Evolutionary conservation across 2,888 invertebrate species (phyloP).

Genomic region (Ernsta delagoae): DNA sequence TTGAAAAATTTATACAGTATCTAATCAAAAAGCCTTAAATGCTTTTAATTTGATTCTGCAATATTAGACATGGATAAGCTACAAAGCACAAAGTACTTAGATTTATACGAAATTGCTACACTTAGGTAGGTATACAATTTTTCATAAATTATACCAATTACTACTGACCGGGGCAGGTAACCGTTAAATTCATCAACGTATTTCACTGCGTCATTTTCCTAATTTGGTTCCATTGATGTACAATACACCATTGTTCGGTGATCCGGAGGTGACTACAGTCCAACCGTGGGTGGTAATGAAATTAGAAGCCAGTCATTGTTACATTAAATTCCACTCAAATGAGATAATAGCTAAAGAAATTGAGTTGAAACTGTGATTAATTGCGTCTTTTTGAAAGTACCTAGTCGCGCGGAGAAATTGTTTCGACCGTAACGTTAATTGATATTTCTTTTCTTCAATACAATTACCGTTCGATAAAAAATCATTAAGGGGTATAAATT

Average conservation of each 20-base stretch:
- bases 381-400: slow-evolving; percentile 47
- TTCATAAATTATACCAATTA: slow-evolving; percentile 32
- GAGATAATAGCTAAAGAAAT: slow-evolving; percentile 55
- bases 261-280: slow-evolving; percentile 41
- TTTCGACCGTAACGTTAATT: slow-evolving; percentile 32
- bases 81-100: too few species aligned
- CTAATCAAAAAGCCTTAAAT: too few species aligned
- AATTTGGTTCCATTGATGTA: slow-evolving; percentile 71
- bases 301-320: slow-evolving; percentile 76
- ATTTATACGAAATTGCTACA: too few species aligned
- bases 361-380: slow-evolving; percentile 42
- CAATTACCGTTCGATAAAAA: neutral
- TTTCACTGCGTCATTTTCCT: slow-evolving; percentile 66
- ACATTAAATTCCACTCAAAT: slow-evolving; percentile 75
- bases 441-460: slow-evolving; percentile 28
- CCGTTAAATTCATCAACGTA: slow-evolving; percentile 41
- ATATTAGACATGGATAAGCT: slow-evolving; percentile 37
- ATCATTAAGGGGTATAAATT: too few species aligned
- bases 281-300: slow-evolving; percentile 78
- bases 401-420: slow-evolving; percentile 39
- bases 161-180: slow-evolving; percentile 11
- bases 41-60: too few species aligned
- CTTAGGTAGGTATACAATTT: slow-evolving; percentile 18
- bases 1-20: too few species aligned
- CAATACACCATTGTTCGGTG: slow-evolving; percentile 64